phyloP scores from a whole-genome alignment of 2,888 invertebrate genomes.

The Spodoptera littoralis region DNA sequence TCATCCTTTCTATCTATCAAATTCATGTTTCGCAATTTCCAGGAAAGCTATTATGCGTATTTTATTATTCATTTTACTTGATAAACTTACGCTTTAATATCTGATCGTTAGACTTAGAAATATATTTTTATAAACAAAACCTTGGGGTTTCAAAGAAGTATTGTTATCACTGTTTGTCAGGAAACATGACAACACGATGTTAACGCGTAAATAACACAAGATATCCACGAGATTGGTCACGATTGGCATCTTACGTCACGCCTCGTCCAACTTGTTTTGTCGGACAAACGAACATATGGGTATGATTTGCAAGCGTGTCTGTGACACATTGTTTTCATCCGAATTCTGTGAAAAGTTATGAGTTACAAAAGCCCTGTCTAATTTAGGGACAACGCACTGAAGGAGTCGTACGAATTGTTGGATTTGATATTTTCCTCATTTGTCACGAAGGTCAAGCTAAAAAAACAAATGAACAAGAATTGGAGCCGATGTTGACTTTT shows the following conservation, averaged over 20 bases:
- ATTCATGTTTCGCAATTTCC: constrained; percentile 54
- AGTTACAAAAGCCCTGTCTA: constrained; percentile 62
- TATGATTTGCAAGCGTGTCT: constrained; percentile 76
- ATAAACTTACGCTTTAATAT: constrained; percentile 12
- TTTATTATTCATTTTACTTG: constrained; percentile 34
- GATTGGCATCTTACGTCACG: constrained; percentile 71
- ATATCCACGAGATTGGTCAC: constrained; percentile 65
- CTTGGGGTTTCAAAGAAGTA: constrained; percentile 32
- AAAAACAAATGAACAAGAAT: constrained; percentile 19
- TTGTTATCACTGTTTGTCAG: constrained; percentile 60
- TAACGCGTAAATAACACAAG: constrained; percentile 63
- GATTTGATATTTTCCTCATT: constrained; percentile 48
- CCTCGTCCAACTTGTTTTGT: constrained; percentile 72
- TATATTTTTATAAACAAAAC: constrained; percentile 33
- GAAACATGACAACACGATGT: constrained; percentile 61
- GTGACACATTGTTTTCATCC: constrained; percentile 72
- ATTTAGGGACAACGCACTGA: constrained; percentile 44
- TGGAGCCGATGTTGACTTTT: background rate
- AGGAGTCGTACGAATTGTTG: constrained; percentile 34
- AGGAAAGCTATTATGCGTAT: constrained; percentile 44
- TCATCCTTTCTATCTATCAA: constrained; percentile 57
- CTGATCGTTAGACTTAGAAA: background rate
- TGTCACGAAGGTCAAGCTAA: constrained; percentile 28
- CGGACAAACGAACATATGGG: constrained; percentile 64
- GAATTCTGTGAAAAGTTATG: constrained; percentile 60